Evolutionary conservation across 2,888 invertebrate genomes (phyloP), one percentile per base, ranked within the genome.

Genomic region (Dryadula phaetusa): DNA sequence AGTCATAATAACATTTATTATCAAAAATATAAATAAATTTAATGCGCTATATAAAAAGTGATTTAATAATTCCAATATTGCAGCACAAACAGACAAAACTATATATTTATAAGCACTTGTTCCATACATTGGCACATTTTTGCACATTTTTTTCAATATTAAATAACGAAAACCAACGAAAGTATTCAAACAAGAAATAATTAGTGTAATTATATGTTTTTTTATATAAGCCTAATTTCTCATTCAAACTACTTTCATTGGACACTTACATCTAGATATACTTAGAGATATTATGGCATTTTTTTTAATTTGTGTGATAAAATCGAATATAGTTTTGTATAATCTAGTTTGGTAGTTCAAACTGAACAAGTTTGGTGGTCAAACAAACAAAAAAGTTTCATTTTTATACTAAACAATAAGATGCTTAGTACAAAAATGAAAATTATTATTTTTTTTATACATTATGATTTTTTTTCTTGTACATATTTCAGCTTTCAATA

Each of bases 201-300:
- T 44, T 32, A 12, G n/a, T 44, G 44, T 32, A 2, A 28, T n/a
- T n/a, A 75, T 73, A 76, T 72, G 75, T 3, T 16, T 71, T 80
- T 81, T 72, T 81, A 72, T 73, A 72, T 67, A 64, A 69, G 71
- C 68, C 88, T 28, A 46, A 92, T 92, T 91, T 92, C 92, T 83
- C 79, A 87, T 90, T 92, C 91, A 91, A 92, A 89, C 86, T 75
- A 86, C 84, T 87, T 87, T 92, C 92, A 85, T 69, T 52, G 22
- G 3, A 67, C 79, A 82, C 87, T 85, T 75, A 76, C 67, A 77
- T 69, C 85, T 88, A 88, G 77, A 77, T 81, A 68, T 82, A 82
- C 91, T 91, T 91, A 92, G 70, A 86, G 75, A 84, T 92, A 92
- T 84, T 92, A 92, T 92, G 92, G 92, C 92, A 90, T 90, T 87